phyloP scores from a whole-genome alignment of 2,113 vertebrate species.

The Gavialis gangeticus region DNA sequence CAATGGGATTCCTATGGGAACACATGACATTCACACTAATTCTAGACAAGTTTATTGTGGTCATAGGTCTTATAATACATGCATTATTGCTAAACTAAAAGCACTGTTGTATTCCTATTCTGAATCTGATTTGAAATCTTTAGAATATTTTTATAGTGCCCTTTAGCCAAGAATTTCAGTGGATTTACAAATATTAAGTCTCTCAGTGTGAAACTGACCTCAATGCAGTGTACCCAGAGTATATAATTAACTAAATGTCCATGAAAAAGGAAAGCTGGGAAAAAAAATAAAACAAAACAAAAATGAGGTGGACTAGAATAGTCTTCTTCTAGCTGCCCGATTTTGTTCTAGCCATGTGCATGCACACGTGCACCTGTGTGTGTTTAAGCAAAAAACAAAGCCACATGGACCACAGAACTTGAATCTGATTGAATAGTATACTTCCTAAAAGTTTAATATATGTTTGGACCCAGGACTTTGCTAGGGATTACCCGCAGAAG shows the following conservation, averaged over 20 bases:
- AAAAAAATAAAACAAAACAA: not conserved
- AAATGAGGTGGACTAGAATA: not conserved
- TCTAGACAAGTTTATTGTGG: not conserved
- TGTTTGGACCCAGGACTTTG: not conserved
- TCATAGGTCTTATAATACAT: not conserved
- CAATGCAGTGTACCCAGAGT: not conserved
- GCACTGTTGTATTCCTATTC: not conserved
- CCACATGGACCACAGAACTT: not conserved
- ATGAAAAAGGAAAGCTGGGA: not conserved
- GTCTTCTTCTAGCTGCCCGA: not conserved
- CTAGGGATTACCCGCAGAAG: not conserved
- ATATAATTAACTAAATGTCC: not conserved
- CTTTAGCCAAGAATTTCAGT: not conserved
- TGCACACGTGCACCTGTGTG: too few relatives aligned
- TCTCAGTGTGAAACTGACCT: not conserved
- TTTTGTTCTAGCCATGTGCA: not conserved
- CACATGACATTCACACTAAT: slow-evolving; percentile 5
- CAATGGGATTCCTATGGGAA: not conserved
- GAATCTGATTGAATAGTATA: not conserved
- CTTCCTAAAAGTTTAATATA: not conserved
- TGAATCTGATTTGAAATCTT: not conserved
- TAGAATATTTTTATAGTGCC: not conserved
- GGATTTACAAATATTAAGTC: not conserved
- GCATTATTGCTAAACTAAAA: slow-evolving; percentile 1
- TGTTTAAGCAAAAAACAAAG: too few relatives aligned